Percentiles rank a stretch among this genome's conserved stretches.
phyloP scores from a whole-genome alignment of 2,797 vertebrate genomes.

The Staurois parvus region DNA sequence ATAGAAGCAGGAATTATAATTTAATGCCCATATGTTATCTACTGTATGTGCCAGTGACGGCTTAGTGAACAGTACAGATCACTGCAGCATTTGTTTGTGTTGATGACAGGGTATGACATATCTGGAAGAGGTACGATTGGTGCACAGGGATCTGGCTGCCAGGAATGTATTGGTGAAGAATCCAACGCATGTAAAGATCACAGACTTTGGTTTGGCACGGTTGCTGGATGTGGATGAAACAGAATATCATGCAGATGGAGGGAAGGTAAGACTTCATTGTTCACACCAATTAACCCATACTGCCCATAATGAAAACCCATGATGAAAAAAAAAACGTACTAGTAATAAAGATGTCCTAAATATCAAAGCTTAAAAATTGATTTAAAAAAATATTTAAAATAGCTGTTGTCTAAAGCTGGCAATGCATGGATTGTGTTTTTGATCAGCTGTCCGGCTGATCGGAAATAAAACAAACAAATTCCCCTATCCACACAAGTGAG shows the following conservation, averaged over 20 bases:
- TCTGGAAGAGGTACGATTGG: conserved; percentile 92
- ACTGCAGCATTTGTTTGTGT: background rate
- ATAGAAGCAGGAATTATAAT: too few relatives aligned
- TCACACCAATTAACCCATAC: background rate
- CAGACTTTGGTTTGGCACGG: conserved; percentile 93
- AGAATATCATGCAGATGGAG: conserved; percentile 94
- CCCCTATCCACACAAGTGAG: too few relatives aligned
- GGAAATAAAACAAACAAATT: too few relatives aligned
- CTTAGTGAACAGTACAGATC: background rate
- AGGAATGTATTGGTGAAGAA: conserved; percentile 96
- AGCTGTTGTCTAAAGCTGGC: too few relatives aligned
- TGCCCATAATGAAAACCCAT: too few relatives aligned
- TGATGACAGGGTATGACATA: conserved; percentile 91
- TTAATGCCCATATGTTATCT: background rate
- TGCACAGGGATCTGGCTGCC: conserved; percentile 93
- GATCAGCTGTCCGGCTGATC: too few relatives aligned
- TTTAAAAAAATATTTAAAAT: too few relatives aligned
- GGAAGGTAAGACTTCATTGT: conserved; percentile 79
- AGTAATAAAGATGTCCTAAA: too few relatives aligned
- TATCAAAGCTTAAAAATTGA: too few relatives aligned
- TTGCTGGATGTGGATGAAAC: conserved; percentile 96
- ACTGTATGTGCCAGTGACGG: background rate
- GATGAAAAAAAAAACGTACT: background rate
- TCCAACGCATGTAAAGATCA: conserved; percentile 97
- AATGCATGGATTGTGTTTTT: too few relatives aligned